Evolutionary conservation across 1,140 invertebrate genomes (phyloP).

Genomic region (Drosophila grimshawi): DNA sequence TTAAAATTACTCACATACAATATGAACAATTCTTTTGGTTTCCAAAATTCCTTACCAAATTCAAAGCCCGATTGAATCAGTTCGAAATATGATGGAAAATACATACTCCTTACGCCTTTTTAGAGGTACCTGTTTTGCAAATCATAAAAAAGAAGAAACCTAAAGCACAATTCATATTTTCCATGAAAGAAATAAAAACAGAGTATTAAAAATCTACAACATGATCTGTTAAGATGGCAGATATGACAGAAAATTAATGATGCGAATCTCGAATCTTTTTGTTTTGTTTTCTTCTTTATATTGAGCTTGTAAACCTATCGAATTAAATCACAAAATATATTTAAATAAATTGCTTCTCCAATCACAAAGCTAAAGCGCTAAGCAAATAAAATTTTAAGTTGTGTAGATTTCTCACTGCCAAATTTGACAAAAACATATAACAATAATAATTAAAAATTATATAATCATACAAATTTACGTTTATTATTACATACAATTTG

Average conservation of each 20-base stretch:
- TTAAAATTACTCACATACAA: constrained; percentile 27
- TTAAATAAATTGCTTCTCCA: constrained; percentile 21
- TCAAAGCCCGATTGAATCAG: constrained; percentile 6
- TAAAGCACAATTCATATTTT: constrained; percentile 13
- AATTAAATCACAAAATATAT: background rate
- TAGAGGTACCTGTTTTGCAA: constrained; percentile 75
- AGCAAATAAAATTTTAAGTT: constrained; percentile 52
- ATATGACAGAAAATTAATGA: constrained; percentile 9
- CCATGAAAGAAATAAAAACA: background rate
- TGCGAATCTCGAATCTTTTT: too few species aligned
- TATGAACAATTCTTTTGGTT: constrained; percentile 15
- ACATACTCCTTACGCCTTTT: constrained; percentile 57
- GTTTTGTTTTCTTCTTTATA: too few species aligned
- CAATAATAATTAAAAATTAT: constrained; percentile 1
- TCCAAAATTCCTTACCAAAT: constrained; percentile 21
- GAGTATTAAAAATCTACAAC: constrained; percentile 1
- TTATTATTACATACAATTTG: constrained; percentile 35
- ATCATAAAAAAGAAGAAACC: constrained; percentile 4
- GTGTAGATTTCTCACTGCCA: constrained; percentile 76
- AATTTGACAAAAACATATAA: constrained; percentile 28
- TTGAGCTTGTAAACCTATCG: background rate
- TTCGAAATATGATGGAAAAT: constrained; percentile 21
- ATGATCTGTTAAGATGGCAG: constrained; percentile 11
- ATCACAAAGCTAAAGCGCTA: constrained; percentile 26
- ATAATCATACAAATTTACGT: constrained; percentile 25